A percentile compares a stretch with the other conserved stretches of the same genome.
phyloP scores from a whole-genome alignment of 2,888 invertebrate species.

The Lasioglossum morio region DNA sequence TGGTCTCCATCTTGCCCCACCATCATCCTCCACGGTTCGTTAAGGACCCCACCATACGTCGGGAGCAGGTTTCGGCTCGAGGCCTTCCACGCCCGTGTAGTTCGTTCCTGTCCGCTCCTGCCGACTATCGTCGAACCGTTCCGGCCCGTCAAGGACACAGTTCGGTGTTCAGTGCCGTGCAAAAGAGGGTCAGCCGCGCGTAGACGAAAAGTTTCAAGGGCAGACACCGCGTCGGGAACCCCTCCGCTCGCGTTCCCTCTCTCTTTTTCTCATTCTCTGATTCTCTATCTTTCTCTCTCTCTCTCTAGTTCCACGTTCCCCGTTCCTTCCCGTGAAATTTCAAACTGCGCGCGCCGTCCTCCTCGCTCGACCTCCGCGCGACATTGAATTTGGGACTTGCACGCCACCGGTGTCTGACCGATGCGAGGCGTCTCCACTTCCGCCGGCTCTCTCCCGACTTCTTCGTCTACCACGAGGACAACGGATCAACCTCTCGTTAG shows the following conservation, averaged over 20 bases:
- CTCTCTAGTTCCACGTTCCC: too few species aligned
- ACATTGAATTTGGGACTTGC: not conserved
- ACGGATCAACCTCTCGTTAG: not conserved
- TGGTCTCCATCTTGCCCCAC: constrained; percentile 61
- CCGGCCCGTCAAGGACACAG: constrained; percentile 69
- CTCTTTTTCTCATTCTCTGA: not conserved
- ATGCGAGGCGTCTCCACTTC: not conserved
- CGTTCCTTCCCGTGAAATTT: not conserved
- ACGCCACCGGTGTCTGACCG: not conserved
- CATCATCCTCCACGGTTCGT: constrained; percentile 51
- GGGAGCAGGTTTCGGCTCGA: constrained; percentile 42
- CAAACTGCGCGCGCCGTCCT: constrained; percentile 8
- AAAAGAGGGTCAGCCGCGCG: constrained; percentile 73
- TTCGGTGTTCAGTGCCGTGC: constrained; percentile 68
- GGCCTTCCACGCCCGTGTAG: constrained; percentile 27
- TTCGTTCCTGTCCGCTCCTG: constrained; percentile 4
- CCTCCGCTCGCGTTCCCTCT: constrained; percentile 34
- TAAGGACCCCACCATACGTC: constrained; percentile 63
- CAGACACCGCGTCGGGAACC: constrained; percentile 44
- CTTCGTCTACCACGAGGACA: not conserved
- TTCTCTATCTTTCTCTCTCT: too few species aligned
- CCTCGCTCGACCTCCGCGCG: not conserved
- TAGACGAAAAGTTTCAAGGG: constrained; percentile 74
- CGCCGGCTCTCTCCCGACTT: not conserved
- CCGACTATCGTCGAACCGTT: constrained; percentile 65